These are phyloP conservation scores for Aphaenogaster ashmeadi DNA, from an alignment of 1,140 invertebrate species.

Conservation along the genomic window DNA sequence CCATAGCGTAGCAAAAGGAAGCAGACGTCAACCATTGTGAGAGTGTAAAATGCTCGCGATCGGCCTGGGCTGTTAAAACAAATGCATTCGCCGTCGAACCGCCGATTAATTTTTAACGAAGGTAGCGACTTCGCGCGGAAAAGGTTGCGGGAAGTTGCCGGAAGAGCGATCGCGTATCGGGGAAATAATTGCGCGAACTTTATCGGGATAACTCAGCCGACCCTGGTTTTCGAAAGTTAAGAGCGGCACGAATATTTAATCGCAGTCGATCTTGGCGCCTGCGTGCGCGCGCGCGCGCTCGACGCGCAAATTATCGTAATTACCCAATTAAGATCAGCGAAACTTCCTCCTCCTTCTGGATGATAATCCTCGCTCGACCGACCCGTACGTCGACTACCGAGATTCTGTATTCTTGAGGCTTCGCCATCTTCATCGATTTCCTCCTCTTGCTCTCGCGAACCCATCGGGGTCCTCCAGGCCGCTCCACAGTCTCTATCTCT, in stretches of 20 bases:
- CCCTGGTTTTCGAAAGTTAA: not conserved
- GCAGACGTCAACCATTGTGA: not conserved
- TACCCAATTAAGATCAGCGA: constrained; percentile 37
- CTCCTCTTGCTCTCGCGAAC: constrained; percentile 38
- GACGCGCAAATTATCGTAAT: constrained; percentile 41
- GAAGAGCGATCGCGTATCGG: constrained; percentile 30
- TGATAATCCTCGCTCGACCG: constrained; percentile 27
- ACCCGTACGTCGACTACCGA: not conserved
- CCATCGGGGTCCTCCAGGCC: constrained; percentile 49
- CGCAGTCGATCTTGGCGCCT: constrained; percentile 15
- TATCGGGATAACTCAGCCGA: not conserved
- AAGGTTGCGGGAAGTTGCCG: not conserved
- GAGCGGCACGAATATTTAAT: constrained; percentile 52
- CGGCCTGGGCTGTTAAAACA: not conserved
- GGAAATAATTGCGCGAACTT: constrained; percentile 35
- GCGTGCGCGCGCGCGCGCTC: not conserved
- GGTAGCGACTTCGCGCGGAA: not conserved
- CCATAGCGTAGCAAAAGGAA: not conserved
- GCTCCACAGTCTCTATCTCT: not conserved
- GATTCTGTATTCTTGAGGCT: constrained; percentile 38
- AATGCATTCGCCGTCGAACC: not conserved
- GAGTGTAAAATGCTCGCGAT: not conserved
- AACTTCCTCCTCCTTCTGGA: not conserved
- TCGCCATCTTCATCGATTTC: constrained; percentile 56
- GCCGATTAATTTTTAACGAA: constrained; percentile 34